Evolutionary conservation across 2,797 vertebrate species (phyloP).

Genomic region (Sparidentex hasta): DNA sequence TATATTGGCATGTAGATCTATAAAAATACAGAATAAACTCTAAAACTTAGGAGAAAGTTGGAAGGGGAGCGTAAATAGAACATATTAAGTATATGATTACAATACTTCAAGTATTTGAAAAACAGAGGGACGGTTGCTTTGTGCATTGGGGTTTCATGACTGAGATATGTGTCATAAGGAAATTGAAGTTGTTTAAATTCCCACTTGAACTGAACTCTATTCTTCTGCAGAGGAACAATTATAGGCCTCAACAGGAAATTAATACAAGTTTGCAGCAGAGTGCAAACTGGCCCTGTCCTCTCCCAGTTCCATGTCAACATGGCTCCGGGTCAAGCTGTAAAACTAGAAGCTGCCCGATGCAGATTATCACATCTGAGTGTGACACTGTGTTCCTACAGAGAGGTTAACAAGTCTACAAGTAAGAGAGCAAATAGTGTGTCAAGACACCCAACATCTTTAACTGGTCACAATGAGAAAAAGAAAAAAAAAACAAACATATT

Average conservation of each 20-base stretch:
- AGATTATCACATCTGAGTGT: slow-evolving; percentile 45
- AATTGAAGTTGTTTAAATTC: slow-evolving; percentile 8
- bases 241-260: background rate
- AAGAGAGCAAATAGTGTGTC: background rate
- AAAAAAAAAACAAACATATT: too few species aligned
- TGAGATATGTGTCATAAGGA: slow-evolving; percentile 20
- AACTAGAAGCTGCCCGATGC: slow-evolving; percentile 43
- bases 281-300: slow-evolving; percentile 19
- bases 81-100: background rate
- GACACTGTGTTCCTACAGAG: slow-evolving; percentile 13
- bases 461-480: too few species aligned
- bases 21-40: background rate
- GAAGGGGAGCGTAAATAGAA: background rate
- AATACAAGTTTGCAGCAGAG: slow-evolving; percentile 22
- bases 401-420: slow-evolving; percentile 5
- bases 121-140: background rate
- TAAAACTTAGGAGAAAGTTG: background rate
- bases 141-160: background rate
- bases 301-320: slow-evolving; percentile 32
- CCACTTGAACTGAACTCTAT: background rate
- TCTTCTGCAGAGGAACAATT: background rate
- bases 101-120: background rate
- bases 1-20: background rate
- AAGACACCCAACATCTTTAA: background rate
- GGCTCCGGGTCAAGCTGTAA: slow-evolving; percentile 49